Evolutionary conservation across 2,797 vertebrate species (phyloP).

Genomic region (Myotis daubentonii): DNA sequence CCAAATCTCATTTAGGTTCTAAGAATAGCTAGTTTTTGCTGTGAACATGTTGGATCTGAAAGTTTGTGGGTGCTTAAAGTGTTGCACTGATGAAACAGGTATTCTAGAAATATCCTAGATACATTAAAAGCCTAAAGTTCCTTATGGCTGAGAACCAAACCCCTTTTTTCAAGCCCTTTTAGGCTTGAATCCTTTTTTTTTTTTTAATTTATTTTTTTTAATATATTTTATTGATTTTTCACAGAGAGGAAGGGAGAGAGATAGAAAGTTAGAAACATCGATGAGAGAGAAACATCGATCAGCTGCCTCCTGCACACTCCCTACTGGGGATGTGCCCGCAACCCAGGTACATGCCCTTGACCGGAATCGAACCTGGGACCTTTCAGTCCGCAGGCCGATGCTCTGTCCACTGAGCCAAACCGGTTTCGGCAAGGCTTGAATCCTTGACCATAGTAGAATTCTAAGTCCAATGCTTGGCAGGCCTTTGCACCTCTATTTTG

Average conservation of each 20-base stretch:
- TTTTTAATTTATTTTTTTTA: too few relatives aligned
- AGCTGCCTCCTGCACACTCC: too few relatives aligned
- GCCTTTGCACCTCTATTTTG: neutral
- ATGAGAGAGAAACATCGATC: too few relatives aligned
- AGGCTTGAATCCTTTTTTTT: neutral
- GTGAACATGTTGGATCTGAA: neutral
- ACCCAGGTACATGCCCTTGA: too few relatives aligned
- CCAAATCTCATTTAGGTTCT: neutral
- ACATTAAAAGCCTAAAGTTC: constrained; percentile 32
- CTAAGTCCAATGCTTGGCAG: constrained; percentile 27
- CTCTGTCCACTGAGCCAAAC: too few relatives aligned
- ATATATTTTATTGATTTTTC: too few relatives aligned
- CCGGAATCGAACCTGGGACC: too few relatives aligned
- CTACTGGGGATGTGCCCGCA: too few relatives aligned
- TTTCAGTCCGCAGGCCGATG: too few relatives aligned
- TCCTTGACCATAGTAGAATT: neutral
- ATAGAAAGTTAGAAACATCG: too few relatives aligned
- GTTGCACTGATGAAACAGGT: constrained; percentile 30
- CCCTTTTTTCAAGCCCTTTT: neutral
- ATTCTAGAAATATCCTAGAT: constrained; percentile 33
- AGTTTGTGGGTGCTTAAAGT: constrained; percentile 34
- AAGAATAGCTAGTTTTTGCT: constrained; percentile 22
- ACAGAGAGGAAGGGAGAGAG: too few relatives aligned
- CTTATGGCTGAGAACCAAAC: constrained; percentile 15
- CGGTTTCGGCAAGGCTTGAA: too few relatives aligned